Evolutionary conservation across 2,888 invertebrate species (phyloP), one percentile per base, ranked within the genome.

Genomic region (Diarsia dahlii): DNA sequence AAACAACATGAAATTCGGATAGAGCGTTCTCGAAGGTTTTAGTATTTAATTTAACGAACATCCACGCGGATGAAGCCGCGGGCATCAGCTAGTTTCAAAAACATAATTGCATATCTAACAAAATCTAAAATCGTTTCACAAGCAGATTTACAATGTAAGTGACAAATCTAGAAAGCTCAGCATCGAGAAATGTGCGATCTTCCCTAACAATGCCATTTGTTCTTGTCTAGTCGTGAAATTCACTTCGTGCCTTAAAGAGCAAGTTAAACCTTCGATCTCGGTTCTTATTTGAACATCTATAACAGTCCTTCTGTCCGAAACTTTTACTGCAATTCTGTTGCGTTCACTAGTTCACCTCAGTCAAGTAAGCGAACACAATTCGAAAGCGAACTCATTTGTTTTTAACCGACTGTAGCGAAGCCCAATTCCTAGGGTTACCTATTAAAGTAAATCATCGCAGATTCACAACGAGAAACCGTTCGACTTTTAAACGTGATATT

Each of bases 121-220:
- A 39, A 39, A 39, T 39, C 39, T 39, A 39, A 39, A 39, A 3
- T 52, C 34, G 3, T 10, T 10, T 34, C 15, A 52, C 46, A 18
- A 15, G 52, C 39, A 56, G 3, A 65, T 75, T 28, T 56, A 46
- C n/a, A 20, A 39, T 63, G 46, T 39, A 48, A 64, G 48, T 45
- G 48, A 65, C 18, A 58, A 50, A 67, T 67, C 12, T 4, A n/a
- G 13, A n/a, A 46, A 34, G 2, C n/a, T 54, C 39, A 6, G 18
- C 45, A 4, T 62, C 18, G 54, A 13, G 18, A 60, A 58, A 45
- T 58, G 8, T 58, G 0, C 28, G 6, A 78, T 76, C 39, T 76
- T 39, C 45, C 28, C 48, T 75, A 50, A 58, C 78, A 45, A 58
- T 2, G 13, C 20, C 45, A 78, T 76, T 50, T 65, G 28, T 58